These are phyloP conservation scores for Rhorus exstirpatorius DNA, from an alignment of 2,888 invertebrate genomes.

Conservation along the genomic window DNA sequence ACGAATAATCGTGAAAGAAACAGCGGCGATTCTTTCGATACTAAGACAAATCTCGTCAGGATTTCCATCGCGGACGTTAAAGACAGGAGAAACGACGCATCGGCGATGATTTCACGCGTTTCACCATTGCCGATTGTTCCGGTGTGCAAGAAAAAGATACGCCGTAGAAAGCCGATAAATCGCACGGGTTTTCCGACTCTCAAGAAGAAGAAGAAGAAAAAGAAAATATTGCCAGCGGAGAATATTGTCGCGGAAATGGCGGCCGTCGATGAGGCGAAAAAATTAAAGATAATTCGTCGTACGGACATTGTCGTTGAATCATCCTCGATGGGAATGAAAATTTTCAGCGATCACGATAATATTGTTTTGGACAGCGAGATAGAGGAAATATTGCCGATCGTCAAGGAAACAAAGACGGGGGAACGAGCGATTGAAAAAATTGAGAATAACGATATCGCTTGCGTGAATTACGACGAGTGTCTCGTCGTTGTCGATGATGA, in stretches of 20 bases:
- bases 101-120: constrained; percentile 61
- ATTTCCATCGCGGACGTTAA: constrained; percentile 41
- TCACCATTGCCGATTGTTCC: constrained; percentile 67
- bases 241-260: constrained; percentile 32
- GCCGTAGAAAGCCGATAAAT: constrained; percentile 93
- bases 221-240: constrained; percentile 86
- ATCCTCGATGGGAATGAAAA: constrained; percentile 50
- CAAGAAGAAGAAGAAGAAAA: constrained; percentile 94
- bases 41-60: constrained; percentile 51
- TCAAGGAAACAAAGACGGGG: constrained; percentile 63
- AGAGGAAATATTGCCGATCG: constrained; percentile 70
- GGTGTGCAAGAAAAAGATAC: constrained; percentile 88
- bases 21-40: constrained; percentile 77
- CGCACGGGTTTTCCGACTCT: constrained; percentile 95
- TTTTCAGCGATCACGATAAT: constrained; percentile 63
- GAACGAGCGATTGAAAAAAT: constrained; percentile 41
- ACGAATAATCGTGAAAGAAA: constrained; percentile 84
- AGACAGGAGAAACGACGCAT: constrained; percentile 54
- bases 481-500: constrained; percentile 17
- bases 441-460: constrained; percentile 54
- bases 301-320: constrained; percentile 63
- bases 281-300: constrained; percentile 58
- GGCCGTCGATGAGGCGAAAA: constrained; percentile 36
- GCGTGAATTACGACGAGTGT: constrained; percentile 72
- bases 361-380: constrained; percentile 65